Conservation (phyloP, 2,113 vertebrate genomes). For the cattle (Bos taurus) region ARS-UCD2.0 NC_037349.1:30560501-30561000, state of each 20-base stretch:
- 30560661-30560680: not conserved
- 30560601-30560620: constrained; percentile 53
- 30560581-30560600: constrained; percentile 68
- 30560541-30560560: constrained; percentile 62
- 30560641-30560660: not conserved
- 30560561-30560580: constrained; percentile 56
- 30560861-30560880: not conserved
- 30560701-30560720: not conserved
- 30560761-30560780: not conserved
- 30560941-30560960: not conserved
- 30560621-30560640: not conserved
- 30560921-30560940: not conserved
- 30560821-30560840: not conserved
- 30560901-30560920: not conserved
- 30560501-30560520: constrained; percentile 69
- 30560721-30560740: not conserved
- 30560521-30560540: constrained; percentile 64
- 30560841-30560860: not conserved
- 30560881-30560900: not conserved
- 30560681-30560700: not conserved
- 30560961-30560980: not conserved
- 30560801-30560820: not conserved
- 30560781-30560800: not conserved
- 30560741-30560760: not conserved
- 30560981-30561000: not conserved